These are phyloP conservation scores for Trypoxylus dichotomus DNA, from an alignment of 1,140 invertebrate genomes.

Conservation along the genomic window DNA sequence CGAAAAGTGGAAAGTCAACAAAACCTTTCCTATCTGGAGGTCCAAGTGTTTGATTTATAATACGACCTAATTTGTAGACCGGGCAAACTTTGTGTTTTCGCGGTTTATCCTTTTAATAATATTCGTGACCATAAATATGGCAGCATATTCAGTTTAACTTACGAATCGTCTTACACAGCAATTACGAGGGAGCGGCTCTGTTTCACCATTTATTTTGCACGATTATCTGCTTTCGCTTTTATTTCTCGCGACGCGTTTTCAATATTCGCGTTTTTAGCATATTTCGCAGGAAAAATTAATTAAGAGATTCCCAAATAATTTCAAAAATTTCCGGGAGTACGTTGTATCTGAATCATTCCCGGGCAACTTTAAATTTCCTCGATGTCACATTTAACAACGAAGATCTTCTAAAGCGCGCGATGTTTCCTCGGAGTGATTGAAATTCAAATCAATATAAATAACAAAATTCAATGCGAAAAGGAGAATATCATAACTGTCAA, in stretches of 20 bases:
- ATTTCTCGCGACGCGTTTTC: not conserved
- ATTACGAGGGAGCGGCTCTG: not conserved
- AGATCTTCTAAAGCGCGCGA: not conserved
- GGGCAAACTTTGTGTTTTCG: not conserved
- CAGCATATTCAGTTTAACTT: not conserved
- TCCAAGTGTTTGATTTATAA: conserved; percentile 10
- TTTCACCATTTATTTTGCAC: not conserved
- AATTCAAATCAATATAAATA: conserved; percentile 42
- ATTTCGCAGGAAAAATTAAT: not conserved
- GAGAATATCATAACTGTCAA: conserved; percentile 41
- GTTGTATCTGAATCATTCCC: not conserved
- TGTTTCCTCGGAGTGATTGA: conserved; percentile 28
- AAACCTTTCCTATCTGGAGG: conserved; percentile 8
- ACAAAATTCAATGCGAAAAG: conserved; percentile 39
- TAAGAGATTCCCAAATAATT: not conserved
- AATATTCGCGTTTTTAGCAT: not conserved
- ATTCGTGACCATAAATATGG: not conserved
- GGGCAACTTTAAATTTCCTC: not conserved
- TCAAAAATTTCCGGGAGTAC: not conserved
- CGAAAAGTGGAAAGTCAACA: conserved; percentile 23
- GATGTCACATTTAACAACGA: not conserved
- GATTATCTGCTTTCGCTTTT: too few relatives aligned
- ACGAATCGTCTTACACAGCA: not conserved
- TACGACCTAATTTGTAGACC: not conserved
- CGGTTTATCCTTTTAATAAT: conserved; percentile 20